Evolutionary conservation across 2,888 invertebrate genomes (phyloP), one percentile per base, ranked within the genome.

Genomic region (Agonopterix alstromeriana): DNA sequence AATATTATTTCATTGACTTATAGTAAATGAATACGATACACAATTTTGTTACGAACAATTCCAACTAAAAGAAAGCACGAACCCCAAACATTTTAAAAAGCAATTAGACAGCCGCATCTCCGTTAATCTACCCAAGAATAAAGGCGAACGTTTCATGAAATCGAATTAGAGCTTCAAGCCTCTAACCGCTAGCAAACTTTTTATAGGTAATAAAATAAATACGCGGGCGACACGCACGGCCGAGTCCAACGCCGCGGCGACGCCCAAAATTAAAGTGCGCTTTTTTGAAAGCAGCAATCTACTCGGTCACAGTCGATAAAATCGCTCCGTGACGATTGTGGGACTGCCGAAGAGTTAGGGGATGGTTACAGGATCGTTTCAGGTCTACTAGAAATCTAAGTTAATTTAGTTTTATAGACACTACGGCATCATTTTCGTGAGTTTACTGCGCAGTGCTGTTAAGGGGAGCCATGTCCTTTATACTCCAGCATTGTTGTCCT

Each of bases 121-220:
- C 46, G 12, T 47, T 49, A 49, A 48, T 46, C 42, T 12, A 45
- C 14, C 45, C 43, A 36, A 14, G 10, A 12, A 14, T 45, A 45
- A 45, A 44, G 36, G 35, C 10, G 27, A 36, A 35, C 44, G 12
- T 45, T 27, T 36, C 7, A 36, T 43, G 47, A 41, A 48, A 52
- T 38, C 48, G 53, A 59, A 55, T 51, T 48, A 61, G 62, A 53
- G 53, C 48, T 53, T 44, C 49, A 56, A 42, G 40, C 41, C 10
- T 56, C 56, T 55, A 58, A 60, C 63, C 66, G 66, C 67, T 68
- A 71, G 71, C 70, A 3, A 42, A 46, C 43, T 72, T 82, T 84
- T 83, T 84, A 85, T 81, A 75, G 80, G 67, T 78, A 82, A 82
- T 86, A 83, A 85, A 85, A 82, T 80, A 81, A 82, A 82, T 79